Evolutionary conservation across 2,113 vertebrate genomes (phyloP).

Genomic region (Chaetorhynchus papuensis): DNA sequence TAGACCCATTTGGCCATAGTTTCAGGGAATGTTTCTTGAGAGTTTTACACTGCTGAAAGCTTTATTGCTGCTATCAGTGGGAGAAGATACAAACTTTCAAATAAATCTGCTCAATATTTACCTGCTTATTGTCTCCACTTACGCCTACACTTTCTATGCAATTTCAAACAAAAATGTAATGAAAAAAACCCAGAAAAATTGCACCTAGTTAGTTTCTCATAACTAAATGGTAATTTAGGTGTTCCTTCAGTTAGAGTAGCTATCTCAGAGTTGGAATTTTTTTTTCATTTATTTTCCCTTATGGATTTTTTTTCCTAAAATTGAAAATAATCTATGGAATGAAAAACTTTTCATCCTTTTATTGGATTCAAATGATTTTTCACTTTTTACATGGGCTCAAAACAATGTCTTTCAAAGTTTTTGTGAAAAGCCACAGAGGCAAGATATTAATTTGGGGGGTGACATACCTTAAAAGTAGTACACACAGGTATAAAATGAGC

Average conservation of each 20-base stretch:
- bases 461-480: background rate
- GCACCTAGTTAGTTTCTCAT: background rate
- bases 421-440: background rate
- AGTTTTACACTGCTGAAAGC: slow-evolving; percentile 66
- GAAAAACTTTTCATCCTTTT: background rate
- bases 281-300: background rate
- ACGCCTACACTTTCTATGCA: background rate
- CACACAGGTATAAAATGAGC: background rate
- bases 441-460: background rate
- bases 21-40: slow-evolving; percentile 68
- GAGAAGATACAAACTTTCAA: slow-evolving; percentile 56
- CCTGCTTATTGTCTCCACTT: background rate
- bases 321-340: background rate
- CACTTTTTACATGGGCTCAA: background rate
- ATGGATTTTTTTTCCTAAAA: background rate
- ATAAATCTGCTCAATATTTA: slow-evolving; percentile 53
- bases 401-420: background rate
- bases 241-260: background rate
- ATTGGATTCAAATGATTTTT: background rate
- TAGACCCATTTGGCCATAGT: slow-evolving; percentile 60
- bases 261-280: background rate
- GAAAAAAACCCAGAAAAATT: background rate
- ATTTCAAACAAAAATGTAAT: background rate
- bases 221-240: background rate
- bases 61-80: slow-evolving; percentile 57